Percentiles rank a stretch among this genome's conserved stretches.
These are phyloP conservation scores for Incurvaria masculella DNA, from an alignment of 2,888 invertebrate genomes.

Conservation along the genomic window DNA sequence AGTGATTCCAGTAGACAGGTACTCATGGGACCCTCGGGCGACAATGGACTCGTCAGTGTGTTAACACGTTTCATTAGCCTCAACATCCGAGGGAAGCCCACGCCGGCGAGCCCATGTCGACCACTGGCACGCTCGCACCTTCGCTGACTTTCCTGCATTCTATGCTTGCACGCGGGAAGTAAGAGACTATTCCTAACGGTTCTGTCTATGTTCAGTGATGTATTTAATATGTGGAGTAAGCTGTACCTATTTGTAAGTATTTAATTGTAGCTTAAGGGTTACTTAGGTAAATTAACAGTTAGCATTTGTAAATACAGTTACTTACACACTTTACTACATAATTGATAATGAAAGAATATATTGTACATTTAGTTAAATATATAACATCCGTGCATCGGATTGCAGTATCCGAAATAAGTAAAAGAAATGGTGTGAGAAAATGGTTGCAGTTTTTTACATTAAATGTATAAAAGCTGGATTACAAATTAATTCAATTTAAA, in stretches of 20 bases:
- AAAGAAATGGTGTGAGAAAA: neutral
- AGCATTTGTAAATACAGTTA: slow-evolving; percentile 6
- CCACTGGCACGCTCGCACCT: neutral
- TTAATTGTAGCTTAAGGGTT: neutral
- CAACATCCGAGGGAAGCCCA: too few relatives aligned
- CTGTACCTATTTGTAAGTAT: neutral
- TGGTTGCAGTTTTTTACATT: neutral
- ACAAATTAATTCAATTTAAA: neutral
- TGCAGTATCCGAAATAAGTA: neutral
- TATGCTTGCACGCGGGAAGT: too few relatives aligned
- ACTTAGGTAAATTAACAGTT: neutral
- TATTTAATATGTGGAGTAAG: neutral
- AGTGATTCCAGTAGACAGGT: neutral
- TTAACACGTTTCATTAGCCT: too few relatives aligned
- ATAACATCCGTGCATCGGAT: neutral
- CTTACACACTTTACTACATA: slow-evolving; percentile 9
- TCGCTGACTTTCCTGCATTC: neutral
- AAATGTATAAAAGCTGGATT: neutral
- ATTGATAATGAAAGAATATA: slow-evolving; percentile 5
- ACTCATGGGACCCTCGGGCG: neutral
- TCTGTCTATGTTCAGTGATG: neutral
- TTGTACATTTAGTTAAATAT: slow-evolving; percentile 8
- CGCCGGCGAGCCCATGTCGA: too few relatives aligned
- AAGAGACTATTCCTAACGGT: neutral
- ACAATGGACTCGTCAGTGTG: slow-evolving; percentile 1